Base-by-base conservation (phyloP, 2,888 invertebrate species). In the Chironomus tentans region DNA sequence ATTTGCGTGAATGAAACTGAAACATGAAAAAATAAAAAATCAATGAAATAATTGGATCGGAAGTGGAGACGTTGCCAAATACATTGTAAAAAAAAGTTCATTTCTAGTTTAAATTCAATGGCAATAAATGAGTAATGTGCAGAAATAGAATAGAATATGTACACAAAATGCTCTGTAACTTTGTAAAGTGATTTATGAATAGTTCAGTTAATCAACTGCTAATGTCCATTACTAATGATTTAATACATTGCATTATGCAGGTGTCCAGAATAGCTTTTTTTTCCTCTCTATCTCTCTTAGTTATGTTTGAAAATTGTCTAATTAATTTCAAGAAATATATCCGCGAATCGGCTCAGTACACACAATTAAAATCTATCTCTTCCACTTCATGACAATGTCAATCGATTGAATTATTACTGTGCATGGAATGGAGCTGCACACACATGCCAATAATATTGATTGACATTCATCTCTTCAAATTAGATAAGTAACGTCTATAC, bases 31-130 rank as follows among this genome's bases (percentile, higher is more conserved):
- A 70, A 48, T 13, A 21, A 72, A 71, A 72, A 72, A 62, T 72
- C 72, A 72, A 72, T 72, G 72, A 72, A 61, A 61, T 72, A 72
- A 72, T 72, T 72, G 72, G 72, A 72, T 72, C 72, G 72, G 72
- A 72, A 72, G 22, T 72, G 62, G 72, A 72, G 72, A 72, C 61
- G 72, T 72, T 72, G 72, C 72, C 72, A 72, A 72, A 72, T 72
- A 72, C 72, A 72, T 50, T 72, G 72, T 72, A 72, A 71, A 61
- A 18, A 24, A 56, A 18, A 56, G 6, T 56, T 56, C 38, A 38
- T 38, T 38, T 38, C 38, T 56, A 56, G 18, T 56, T 56, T 38
- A 2, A 38, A 38, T 65, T 65, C 65, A 65, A 65, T 65, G 65
- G 13, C 65, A 24, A 38, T 38, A 38, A 65, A 65, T 65, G 10